These are phyloP conservation scores for Adrianichthys oophorus DNA, from an alignment of 2,797 vertebrate genomes.

Conservation along the genomic window DNA sequence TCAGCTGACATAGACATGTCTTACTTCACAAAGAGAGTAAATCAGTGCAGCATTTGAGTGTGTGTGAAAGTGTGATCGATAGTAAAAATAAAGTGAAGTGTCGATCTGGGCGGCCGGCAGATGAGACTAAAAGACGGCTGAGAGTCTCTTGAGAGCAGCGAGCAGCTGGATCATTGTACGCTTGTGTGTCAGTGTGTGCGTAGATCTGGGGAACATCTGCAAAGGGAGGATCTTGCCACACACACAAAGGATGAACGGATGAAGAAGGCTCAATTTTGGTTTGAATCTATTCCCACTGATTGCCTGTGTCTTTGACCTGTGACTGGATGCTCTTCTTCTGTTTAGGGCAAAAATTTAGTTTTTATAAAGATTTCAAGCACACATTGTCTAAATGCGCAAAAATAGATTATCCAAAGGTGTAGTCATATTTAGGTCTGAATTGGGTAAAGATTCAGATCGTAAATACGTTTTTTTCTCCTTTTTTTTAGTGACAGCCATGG, in stretches of 20 bases:
- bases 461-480: too few relatives aligned
- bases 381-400: too few relatives aligned
- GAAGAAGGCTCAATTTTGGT: not conserved
- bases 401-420: too few relatives aligned
- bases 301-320: not conserved
- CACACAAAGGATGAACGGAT: conserved; percentile 19
- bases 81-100: conserved; percentile 76
- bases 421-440: too few relatives aligned
- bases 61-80: conserved; percentile 76
- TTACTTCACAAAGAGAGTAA: conserved; percentile 3
- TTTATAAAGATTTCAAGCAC: too few relatives aligned
- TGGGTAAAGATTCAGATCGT: too few relatives aligned
- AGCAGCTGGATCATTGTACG: conserved; percentile 52
- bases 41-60: conserved; percentile 1
- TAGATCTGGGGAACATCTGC: conserved; percentile 51
- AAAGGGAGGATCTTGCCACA: conserved; percentile 34
- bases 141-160: conserved; percentile 78
- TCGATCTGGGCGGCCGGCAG: conserved; percentile 75
- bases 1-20: conserved; percentile 30
- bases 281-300: too few relatives aligned
- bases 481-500: not conserved
- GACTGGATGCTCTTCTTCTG: not conserved
- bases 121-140: conserved; percentile 84
- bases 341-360: too few relatives aligned
- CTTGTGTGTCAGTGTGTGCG: conserved; percentile 3